phyloP scores from a whole-genome alignment of 2,888 invertebrate species.

The Netelia fuscicornis region DNA sequence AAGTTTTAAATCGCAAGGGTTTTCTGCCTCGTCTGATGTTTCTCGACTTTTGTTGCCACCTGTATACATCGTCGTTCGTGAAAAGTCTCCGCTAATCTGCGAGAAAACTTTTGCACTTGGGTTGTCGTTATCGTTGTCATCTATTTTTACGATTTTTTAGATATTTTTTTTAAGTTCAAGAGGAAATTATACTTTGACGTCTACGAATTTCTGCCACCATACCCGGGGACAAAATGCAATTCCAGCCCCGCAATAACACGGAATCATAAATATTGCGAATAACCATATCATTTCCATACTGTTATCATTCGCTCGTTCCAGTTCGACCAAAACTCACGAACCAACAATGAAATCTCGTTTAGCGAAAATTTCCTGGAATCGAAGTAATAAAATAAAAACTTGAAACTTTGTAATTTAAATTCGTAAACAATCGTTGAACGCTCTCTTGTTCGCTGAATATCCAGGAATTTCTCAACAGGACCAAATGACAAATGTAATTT shows the following conservation, averaged over 20 bases:
- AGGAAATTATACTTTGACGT: background rate
- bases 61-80: background rate
- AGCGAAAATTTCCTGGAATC: background rate
- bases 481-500: no score
- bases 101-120: no score
- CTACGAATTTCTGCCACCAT: background rate
- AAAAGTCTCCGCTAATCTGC: background rate
- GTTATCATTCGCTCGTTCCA: background rate
- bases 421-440: background rate
- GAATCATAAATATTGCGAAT: background rate
- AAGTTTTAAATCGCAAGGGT: conserved; percentile 13
- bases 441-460: no score
- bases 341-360: background rate
- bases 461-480: no score
- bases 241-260: background rate
- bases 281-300: background rate
- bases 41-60: conserved; percentile 6
- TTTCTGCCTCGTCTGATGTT: background rate
- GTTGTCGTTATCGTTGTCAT: no score
- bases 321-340: background rate
- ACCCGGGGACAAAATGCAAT: background rate
- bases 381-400: background rate
- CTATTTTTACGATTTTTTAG: no score
- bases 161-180: no score
- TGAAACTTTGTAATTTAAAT: background rate